Evolutionary conservation across 2,113 vertebrate species (phyloP).

Genomic region (Dascyllus trimaculatus): DNA sequence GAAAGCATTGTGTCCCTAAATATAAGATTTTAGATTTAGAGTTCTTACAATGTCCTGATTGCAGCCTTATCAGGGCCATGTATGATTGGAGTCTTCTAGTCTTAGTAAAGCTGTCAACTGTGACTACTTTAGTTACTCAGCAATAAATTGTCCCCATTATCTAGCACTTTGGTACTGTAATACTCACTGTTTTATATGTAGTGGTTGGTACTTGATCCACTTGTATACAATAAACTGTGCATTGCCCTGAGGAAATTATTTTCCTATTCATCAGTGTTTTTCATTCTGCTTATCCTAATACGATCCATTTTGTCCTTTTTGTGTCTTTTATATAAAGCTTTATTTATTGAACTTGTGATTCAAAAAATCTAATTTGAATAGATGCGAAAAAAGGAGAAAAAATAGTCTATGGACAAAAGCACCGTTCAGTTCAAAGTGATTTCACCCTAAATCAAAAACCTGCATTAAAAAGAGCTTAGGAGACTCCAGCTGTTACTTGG

Average conservation of each 20-base stretch:
- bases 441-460: constrained; percentile 33
- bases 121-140: constrained; percentile 7
- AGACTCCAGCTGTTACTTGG: constrained; percentile 8
- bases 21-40: neutral
- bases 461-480: constrained; percentile 10
- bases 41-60: neutral
- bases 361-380: constrained; percentile 49
- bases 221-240: constrained; percentile 19
- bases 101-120: constrained; percentile 3
- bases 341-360: constrained; percentile 26
- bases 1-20: too few relatives aligned
- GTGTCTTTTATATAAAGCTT: constrained; percentile 46
- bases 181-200: constrained; percentile 5
- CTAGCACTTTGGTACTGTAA: constrained; percentile 5
- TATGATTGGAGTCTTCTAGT: too few relatives aligned
- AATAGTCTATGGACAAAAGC: constrained; percentile 18
- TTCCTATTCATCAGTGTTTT: constrained; percentile 45
- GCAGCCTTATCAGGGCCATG: too few relatives aligned
- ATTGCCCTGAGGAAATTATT: constrained; percentile 23
- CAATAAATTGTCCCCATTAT: constrained; percentile 17
- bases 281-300: constrained; percentile 47
- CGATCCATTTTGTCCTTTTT: constrained; percentile 40
- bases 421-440: constrained; percentile 30
- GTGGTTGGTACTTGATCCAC: constrained; percentile 5
- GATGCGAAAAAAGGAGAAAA: constrained; percentile 25